Percentiles rank a stretch among this genome's conserved stretches.
Evolutionary conservation across 2,888 invertebrate species (phyloP).

Genomic region (Netelia melanura): DNA sequence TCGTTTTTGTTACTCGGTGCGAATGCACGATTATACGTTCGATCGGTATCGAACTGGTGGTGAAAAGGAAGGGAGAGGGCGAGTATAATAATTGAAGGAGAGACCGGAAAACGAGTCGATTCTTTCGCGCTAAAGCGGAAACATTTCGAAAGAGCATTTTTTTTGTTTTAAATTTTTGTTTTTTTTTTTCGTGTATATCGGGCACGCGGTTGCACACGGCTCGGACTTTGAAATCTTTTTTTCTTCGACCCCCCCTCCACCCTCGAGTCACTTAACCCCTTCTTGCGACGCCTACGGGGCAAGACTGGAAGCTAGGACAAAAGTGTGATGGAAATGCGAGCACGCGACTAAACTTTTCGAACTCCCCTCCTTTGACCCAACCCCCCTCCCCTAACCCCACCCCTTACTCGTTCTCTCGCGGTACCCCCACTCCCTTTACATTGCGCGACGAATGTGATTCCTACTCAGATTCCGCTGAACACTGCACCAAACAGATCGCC

Average conservation of each 20-base stretch:
- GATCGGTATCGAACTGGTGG: background rate
- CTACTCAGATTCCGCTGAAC: slow-evolving; percentile 64
- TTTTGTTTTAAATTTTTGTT: background rate
- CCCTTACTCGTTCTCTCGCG: background rate
- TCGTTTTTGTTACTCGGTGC: background rate
- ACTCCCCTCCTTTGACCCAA: slow-evolving; percentile 1
- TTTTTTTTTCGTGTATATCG: slow-evolving; percentile 10
- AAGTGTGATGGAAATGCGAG: slow-evolving; percentile 62
- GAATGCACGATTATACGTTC: background rate
- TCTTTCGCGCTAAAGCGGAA: slow-evolving; percentile 27
- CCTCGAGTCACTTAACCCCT: background rate
- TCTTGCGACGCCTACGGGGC: slow-evolving; percentile 4
- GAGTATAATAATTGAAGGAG: background rate
- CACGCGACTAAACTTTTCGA: slow-evolving; percentile 53
- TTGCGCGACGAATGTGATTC: slow-evolving; percentile 57
- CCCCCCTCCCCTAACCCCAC: background rate
- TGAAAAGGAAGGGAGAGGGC: background rate
- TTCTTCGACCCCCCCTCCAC: background rate
- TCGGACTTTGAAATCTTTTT: slow-evolving; percentile 2
- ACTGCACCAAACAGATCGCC: slow-evolving; percentile 57
- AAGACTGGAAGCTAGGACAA: slow-evolving; percentile 28
- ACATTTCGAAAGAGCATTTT: slow-evolving; percentile 11
- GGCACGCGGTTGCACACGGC: slow-evolving; percentile 16
- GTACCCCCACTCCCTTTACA: background rate
- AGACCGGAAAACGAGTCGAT: slow-evolving; percentile 43